Base-by-base conservation (phyloP, 2,888 invertebrate species). In the Phyllotreta striolata region DNA sequence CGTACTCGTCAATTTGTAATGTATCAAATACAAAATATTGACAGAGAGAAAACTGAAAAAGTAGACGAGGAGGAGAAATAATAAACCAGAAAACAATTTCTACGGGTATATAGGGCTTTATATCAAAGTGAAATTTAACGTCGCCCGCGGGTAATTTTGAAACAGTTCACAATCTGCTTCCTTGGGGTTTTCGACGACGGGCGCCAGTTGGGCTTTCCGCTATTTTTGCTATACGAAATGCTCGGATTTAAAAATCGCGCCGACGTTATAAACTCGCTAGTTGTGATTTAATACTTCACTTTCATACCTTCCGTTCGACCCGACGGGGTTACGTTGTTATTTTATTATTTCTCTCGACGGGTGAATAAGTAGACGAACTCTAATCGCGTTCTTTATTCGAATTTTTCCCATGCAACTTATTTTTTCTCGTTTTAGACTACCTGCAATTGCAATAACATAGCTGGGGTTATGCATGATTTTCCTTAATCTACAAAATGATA, bases 91-190 rank as follows among this genome's bases (percentile, higher is more conserved):
- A 44, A 44, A 44, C 44, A 44, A 13, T 44, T 44, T 44, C 44
- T 44, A 47, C 1, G 2, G 13, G 8, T n/a, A 9, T 47, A 47
- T 14, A 47, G 2, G 34, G 14, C 10, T 47, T 47, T 47, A 47
- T 47, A 12, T 14, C 47, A 14, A 47, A 47, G 47, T 47, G 47
- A 47, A 47, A 47, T 47, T 47, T 47, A 47, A 47, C 24, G 47
- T 47, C 47, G 47, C 47, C 47, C 47, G 24, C 47, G 47, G 47
- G 47, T 47, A 47, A 47, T 14, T 47, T 47, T 47, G 47, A 47
- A 47, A 47, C 47, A 4, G 47, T 47, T 47, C 47, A 34, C 47
- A 47, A 47, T 47, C 47, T 12, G 47, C 34, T 47, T 47, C 13
- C 47, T 47, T 47, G 47, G 47, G 14, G 47, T 12, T 47, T 47